Conservation (phyloP, 2,888 invertebrate species). For the Theretra japonica region DNA sequence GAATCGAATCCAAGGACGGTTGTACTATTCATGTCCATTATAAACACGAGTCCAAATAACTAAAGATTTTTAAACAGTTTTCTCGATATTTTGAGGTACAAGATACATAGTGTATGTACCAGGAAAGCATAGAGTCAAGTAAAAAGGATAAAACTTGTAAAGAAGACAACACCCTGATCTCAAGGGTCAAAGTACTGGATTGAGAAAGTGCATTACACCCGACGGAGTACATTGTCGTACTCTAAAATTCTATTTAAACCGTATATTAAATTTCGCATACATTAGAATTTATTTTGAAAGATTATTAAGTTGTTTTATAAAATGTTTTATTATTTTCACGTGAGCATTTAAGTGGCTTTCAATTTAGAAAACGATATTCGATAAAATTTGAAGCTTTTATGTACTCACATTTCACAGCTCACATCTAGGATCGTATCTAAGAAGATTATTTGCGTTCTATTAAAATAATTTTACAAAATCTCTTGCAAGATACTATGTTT, state of each 20-base stretch:
- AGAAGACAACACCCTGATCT: not conserved
- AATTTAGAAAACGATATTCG: not conserved
- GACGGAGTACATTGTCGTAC: slow-evolving; percentile 2
- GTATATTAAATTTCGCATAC: slow-evolving; percentile 8
- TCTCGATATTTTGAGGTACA: not conserved
- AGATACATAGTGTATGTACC: not conserved
- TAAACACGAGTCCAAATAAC: too few relatives aligned
- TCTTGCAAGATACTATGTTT: too few relatives aligned
- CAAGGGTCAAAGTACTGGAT: slow-evolving; percentile 5
- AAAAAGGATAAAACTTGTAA: not conserved
- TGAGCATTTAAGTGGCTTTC: not conserved
- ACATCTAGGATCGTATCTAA: too few relatives aligned
- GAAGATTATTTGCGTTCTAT: too few relatives aligned
- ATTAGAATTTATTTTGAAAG: not conserved
- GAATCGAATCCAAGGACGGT: too few relatives aligned
- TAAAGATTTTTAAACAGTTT: too few relatives aligned
- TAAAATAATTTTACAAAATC: too few relatives aligned
- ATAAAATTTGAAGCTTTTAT: not conserved
- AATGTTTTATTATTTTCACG: slow-evolving; percentile 1
- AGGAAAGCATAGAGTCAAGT: not conserved
- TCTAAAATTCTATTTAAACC: slow-evolving; percentile 4
- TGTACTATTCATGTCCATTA: too few relatives aligned
- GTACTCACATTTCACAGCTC: not conserved
- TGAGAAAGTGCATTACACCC: slow-evolving; percentile 1
- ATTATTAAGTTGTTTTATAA: not conserved